A percentile compares a stretch with the other conserved stretches of the same genome.
Conservation (phyloP, 1,140 invertebrate species). For the Eriosoma lanigerum region DNA sequence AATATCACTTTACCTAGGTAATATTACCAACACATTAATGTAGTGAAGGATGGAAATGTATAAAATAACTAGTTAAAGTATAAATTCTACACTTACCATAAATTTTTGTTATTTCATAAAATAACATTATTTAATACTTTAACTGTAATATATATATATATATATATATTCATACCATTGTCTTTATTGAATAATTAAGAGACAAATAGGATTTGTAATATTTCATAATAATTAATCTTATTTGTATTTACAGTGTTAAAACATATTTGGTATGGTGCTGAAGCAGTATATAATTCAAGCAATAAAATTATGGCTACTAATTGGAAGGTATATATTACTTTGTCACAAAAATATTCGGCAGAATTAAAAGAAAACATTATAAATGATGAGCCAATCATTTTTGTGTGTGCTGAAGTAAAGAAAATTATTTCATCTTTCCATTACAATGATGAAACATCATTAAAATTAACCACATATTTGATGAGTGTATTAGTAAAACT, state of each 20-base stretch:
- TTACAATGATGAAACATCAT: neutral
- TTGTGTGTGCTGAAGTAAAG: conserved; percentile 5
- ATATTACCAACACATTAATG: too few relatives aligned
- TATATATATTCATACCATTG: too few relatives aligned
- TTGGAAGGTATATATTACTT: conserved; percentile 34
- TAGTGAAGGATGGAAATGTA: too few relatives aligned
- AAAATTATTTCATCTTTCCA: neutral
- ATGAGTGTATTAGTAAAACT: conserved; percentile 44
- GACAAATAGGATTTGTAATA: too few relatives aligned
- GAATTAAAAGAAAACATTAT: neutral
- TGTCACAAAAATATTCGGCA: neutral
- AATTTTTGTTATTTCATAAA: too few relatives aligned
- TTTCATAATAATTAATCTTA: too few relatives aligned
- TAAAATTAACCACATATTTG: conserved; percentile 30
- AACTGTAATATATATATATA: too few relatives aligned
- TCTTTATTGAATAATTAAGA: too few relatives aligned
- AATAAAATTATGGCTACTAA: conserved; percentile 34
- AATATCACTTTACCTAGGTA: too few relatives aligned
- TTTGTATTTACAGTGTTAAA: neutral
- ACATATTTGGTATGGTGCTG: conserved; percentile 16
- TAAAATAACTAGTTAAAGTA: too few relatives aligned
- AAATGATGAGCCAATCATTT: conserved; percentile 21
- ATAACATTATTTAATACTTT: too few relatives aligned
- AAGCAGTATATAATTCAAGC: neutral
- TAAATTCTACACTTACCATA: too few relatives aligned